These are phyloP conservation scores for Cuculus canorus DNA, from an alignment of 2,797 vertebrate species.

Conservation along the genomic window DNA sequence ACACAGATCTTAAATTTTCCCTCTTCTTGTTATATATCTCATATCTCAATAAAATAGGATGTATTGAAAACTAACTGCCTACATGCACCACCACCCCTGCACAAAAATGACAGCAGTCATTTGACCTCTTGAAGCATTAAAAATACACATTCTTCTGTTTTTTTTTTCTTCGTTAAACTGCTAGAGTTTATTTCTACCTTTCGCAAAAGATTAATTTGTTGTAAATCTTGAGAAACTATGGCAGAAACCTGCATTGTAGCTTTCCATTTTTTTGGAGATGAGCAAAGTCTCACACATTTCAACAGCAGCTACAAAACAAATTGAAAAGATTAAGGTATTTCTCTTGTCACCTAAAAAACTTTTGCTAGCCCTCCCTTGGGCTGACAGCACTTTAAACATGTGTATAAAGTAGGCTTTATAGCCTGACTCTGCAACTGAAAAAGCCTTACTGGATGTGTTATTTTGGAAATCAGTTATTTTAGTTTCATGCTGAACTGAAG, in stretches of 20 bases:
- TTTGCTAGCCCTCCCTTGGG: not conserved
- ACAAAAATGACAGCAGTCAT: not conserved
- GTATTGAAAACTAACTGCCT: not conserved
- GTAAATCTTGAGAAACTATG: not conserved
- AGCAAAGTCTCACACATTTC: not conserved
- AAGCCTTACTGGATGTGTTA: not conserved
- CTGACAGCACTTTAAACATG: constrained; percentile 51
- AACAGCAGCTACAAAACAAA: constrained; percentile 36
- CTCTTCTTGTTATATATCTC: not conserved
- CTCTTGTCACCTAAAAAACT: not conserved
- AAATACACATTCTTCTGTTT: not conserved
- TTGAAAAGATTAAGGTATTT: constrained; percentile 30
- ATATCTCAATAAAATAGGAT: not conserved
- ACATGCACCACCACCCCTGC: not conserved
- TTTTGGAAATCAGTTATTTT: constrained; percentile 52
- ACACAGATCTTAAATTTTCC: not conserved
- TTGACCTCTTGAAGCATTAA: not conserved
- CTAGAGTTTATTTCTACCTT: not conserved
- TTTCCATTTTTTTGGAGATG: constrained; percentile 10
- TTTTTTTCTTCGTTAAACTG: not conserved
- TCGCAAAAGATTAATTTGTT: not conserved
- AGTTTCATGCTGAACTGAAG: constrained; percentile 37
- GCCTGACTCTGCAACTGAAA: not conserved
- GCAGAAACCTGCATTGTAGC: not conserved
- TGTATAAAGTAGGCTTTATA: not conserved